A percentile compares a stretch with the other conserved stretches of the same genome.
phyloP scores from a whole-genome alignment of 2,888 invertebrate genomes.

The Apantesis nais region DNA sequence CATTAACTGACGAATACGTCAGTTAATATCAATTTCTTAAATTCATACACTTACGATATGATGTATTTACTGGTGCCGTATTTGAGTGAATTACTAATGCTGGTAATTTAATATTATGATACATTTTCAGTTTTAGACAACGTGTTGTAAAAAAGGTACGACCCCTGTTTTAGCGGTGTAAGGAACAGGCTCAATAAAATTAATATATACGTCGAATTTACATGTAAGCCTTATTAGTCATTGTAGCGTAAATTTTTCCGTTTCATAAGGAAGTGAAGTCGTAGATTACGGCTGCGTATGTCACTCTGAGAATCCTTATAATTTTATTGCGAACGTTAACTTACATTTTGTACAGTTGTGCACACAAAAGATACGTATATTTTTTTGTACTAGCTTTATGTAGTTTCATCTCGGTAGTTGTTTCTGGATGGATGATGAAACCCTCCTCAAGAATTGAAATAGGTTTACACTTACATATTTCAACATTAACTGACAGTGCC shows the following conservation, averaged over 20 bases:
- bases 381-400: not conserved
- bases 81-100: not conserved
- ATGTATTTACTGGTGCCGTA: not conserved
- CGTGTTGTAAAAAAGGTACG: not conserved
- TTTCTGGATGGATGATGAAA: no score
- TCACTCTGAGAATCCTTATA: constrained; percentile 52
- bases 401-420: not conserved
- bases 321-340: constrained; percentile 51
- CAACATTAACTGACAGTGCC: no score
- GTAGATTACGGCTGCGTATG: constrained; percentile 52
- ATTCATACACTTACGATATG: no score
- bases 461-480: no score
- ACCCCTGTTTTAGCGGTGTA: not conserved
- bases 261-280: constrained; percentile 65
- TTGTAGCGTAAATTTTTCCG: constrained; percentile 60
- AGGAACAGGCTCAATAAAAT: constrained; percentile 32
- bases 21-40: not conserved
- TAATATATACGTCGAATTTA: constrained; percentile 50
- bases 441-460: no score
- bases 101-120: not conserved
- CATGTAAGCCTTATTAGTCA: constrained; percentile 64
- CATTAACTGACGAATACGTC: not conserved
- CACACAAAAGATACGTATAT: constrained; percentile 30
- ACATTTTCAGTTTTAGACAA: not conserved
- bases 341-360: constrained; percentile 35